These are phyloP conservation scores for Homarus americanus DNA, from an alignment of 1,140 invertebrate species.

Conservation along the genomic window DNA sequence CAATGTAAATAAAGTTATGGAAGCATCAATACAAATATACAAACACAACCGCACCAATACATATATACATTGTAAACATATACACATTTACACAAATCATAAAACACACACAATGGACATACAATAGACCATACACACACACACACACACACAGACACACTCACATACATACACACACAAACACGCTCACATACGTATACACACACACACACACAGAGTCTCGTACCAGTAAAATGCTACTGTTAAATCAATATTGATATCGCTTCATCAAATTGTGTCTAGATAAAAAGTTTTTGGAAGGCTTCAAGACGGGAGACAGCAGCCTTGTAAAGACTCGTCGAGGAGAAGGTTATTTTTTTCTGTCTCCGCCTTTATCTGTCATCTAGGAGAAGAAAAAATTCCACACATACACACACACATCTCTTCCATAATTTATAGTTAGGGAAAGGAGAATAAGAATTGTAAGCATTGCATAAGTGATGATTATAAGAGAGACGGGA, in stretches of 20 bases:
- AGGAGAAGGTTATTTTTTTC: no score
- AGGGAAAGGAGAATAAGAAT: no score
- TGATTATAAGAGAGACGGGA: no score
- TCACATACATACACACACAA: conserved; percentile 34
- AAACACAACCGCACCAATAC: neutral
- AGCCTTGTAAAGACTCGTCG: neutral
- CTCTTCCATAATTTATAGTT: no score
- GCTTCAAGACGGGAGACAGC: neutral
- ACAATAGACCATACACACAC: conserved; percentile 33
- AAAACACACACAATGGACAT: neutral
- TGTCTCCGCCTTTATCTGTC: no score
- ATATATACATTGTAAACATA: neutral
- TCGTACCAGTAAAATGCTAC: neutral
- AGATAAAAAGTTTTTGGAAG: conserved; percentile 25
- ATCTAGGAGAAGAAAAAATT: no score
- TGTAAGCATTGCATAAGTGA: no score
- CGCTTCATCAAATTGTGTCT: conserved; percentile 20
- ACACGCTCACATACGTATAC: conserved; percentile 15
- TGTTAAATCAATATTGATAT: neutral
- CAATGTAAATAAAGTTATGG: neutral
- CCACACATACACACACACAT: no score
- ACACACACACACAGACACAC: conserved; percentile 27
- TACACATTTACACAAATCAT: neutral
- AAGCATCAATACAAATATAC: neutral
- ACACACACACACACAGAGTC: neutral